These are phyloP conservation scores for Pseudochromis fuscus DNA, from an alignment of 2,797 vertebrate genomes.

Conservation along the genomic window DNA sequence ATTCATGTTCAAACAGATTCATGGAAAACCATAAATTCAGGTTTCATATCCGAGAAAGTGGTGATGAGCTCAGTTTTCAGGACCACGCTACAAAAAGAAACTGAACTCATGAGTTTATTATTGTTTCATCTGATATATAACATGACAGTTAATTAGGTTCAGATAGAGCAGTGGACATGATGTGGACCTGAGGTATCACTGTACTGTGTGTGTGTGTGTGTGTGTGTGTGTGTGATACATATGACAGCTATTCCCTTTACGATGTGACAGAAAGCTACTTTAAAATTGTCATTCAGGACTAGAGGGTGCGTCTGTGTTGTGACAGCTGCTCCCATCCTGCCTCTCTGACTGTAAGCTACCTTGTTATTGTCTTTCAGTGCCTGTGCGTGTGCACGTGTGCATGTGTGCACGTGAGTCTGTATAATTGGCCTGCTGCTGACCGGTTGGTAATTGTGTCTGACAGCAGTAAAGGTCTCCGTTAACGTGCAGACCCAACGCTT, in stretches of 20 bases:
- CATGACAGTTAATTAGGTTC: constrained; percentile 29
- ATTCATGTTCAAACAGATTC: too few relatives aligned
- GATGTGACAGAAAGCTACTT: constrained; percentile 36
- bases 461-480: constrained; percentile 67
- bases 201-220: neutral
- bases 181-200: constrained; percentile 19
- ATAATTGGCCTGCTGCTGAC: constrained; percentile 65
- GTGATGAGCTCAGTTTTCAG: too few relatives aligned
- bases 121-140: constrained; percentile 36
- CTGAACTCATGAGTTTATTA: too few relatives aligned
- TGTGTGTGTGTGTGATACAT: too few relatives aligned
- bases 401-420: neutral
- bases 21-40: too few relatives aligned
- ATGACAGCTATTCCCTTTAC: constrained; percentile 50
- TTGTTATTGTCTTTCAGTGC: constrained; percentile 42
- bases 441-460: constrained; percentile 65
- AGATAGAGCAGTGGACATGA: constrained; percentile 1
- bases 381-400: constrained; percentile 14
- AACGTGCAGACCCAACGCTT: constrained; percentile 44
- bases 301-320: constrained; percentile 17
- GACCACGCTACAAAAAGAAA: too few relatives aligned
- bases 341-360: constrained; percentile 44
- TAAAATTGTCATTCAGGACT: constrained; percentile 34
- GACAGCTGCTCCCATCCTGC: constrained; percentile 46
- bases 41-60: too few relatives aligned